Percentiles rank a stretch among this genome's conserved stretches.
phyloP scores from a whole-genome alignment of 2,113 vertebrate genomes.

The Scalopus aquaticus region DNA sequence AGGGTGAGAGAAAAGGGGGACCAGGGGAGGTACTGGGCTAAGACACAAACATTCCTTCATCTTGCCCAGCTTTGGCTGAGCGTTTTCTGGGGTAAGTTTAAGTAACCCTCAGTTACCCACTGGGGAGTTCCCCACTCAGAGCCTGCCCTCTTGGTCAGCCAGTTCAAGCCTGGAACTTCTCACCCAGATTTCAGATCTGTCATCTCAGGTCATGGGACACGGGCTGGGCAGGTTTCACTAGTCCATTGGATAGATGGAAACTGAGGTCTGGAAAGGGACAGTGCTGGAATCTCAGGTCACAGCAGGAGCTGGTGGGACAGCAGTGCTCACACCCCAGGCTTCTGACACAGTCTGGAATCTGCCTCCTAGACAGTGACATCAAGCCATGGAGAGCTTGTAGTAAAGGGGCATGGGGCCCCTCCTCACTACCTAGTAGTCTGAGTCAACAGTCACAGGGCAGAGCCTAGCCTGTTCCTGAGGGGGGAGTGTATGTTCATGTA shows the following conservation, averaged over 20 bases:
- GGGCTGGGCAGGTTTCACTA: not conserved
- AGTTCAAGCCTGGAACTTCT: not conserved
- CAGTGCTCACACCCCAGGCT: not conserved
- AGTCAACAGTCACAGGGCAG: not conserved
- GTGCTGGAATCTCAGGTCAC: not conserved
- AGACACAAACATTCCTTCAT: not conserved
- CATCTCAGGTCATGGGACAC: not conserved
- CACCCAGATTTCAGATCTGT: not conserved
- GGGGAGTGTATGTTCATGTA: accelerated
- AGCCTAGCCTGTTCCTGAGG: not conserved
- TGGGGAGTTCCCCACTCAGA: not conserved
- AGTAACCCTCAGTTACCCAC: not conserved
- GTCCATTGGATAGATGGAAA: not conserved
- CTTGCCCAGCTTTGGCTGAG: not conserved
- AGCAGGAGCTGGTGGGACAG: not conserved
- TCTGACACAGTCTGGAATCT: not conserved
- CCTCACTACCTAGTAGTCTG: not conserved
- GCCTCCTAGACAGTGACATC: not conserved
- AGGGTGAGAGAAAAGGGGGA: not conserved
- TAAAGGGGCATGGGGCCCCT: not conserved
- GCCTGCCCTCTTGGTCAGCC: not conserved
- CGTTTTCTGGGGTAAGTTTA: not conserved
- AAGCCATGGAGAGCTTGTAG: accelerated
- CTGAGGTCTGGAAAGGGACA: not conserved
- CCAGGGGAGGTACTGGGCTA: not conserved